phyloP scores from a whole-genome alignment of 2,113 vertebrate genomes.

The Sorex fumeus region DNA sequence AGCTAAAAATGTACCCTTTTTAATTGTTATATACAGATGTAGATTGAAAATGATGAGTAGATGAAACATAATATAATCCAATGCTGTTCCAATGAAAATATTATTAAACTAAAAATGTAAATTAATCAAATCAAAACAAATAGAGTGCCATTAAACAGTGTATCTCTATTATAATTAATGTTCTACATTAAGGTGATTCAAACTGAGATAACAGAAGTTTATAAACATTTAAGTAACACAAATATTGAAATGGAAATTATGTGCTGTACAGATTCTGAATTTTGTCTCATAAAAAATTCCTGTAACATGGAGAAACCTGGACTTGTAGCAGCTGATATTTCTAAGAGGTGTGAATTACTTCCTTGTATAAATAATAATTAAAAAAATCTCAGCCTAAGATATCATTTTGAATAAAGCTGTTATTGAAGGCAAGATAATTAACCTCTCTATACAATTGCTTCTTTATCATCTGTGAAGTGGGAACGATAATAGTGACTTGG shows the following conservation, averaged over 20 bases:
- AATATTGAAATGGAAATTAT: no score
- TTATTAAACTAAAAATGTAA: no score
- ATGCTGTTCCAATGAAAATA: no score
- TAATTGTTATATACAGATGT: no score
- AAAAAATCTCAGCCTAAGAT: not conserved
- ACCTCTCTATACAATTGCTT: not conserved
- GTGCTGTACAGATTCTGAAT: not conserved
- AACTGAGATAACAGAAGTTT: not conserved
- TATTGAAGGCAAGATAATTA: not conserved
- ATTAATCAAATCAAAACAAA: not conserved
- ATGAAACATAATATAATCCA: no score
- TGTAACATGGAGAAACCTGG: not conserved
- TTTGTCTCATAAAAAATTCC: conserved; percentile 3
- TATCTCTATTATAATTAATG: conserved; percentile 52
- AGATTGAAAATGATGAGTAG: no score
- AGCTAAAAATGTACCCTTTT: no score
- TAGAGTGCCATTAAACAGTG: not conserved
- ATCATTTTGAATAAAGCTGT: not conserved
- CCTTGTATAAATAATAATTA: conserved; percentile 40
- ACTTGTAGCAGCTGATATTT: not conserved
- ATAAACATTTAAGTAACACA: no score
- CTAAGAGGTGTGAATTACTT: conserved; percentile 24
- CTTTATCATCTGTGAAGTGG: not conserved
- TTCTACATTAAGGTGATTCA: conserved; percentile 8
- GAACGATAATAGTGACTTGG: no score